phyloP scores from a whole-genome alignment of 2,888 invertebrate genomes.

The Barypeithes pellucidus region DNA sequence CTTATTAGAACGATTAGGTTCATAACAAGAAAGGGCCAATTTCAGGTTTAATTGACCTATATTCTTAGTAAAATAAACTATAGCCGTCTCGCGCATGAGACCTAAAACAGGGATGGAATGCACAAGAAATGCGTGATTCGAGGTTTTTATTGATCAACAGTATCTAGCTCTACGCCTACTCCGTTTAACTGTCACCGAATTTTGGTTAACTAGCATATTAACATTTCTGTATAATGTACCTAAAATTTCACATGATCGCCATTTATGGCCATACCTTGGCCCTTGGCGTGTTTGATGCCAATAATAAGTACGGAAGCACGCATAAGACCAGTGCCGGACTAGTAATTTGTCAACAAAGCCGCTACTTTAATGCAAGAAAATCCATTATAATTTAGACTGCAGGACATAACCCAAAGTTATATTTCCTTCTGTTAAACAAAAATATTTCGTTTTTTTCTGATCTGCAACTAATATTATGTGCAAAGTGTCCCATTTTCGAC shows the following conservation, averaged over 20 bases:
- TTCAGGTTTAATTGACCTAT: too few relatives aligned
- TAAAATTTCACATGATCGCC: constrained; percentile 16
- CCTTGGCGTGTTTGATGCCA: constrained; percentile 5
- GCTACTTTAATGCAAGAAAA: not conserved
- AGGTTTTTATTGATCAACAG: constrained; percentile 9
- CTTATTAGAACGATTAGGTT: too few relatives aligned
- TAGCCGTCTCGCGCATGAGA: too few relatives aligned
- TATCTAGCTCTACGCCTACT: constrained; percentile 16
- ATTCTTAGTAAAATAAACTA: too few relatives aligned
- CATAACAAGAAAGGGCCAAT: too few relatives aligned
- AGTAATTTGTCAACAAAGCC: not conserved
- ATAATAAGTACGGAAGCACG: constrained; percentile 10
- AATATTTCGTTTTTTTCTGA: too few relatives aligned
- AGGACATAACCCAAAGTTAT: too few relatives aligned
- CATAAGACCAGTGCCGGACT: constrained; percentile 1
- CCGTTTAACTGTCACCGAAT: constrained; percentile 17
- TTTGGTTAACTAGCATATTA: constrained; percentile 21
- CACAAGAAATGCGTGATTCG: constrained; percentile 9
- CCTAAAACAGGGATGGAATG: not conserved
- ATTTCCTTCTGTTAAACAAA: too few relatives aligned
- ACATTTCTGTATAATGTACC: constrained; percentile 19
- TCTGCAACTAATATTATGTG: too few relatives aligned
- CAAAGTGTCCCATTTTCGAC: too few relatives aligned
- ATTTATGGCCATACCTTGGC: constrained; percentile 5
- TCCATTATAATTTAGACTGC: too few relatives aligned